Evolutionary conservation across 2,797 vertebrate genomes (phyloP).

Genomic region (Parauchenoglanis punctatus): DNA sequence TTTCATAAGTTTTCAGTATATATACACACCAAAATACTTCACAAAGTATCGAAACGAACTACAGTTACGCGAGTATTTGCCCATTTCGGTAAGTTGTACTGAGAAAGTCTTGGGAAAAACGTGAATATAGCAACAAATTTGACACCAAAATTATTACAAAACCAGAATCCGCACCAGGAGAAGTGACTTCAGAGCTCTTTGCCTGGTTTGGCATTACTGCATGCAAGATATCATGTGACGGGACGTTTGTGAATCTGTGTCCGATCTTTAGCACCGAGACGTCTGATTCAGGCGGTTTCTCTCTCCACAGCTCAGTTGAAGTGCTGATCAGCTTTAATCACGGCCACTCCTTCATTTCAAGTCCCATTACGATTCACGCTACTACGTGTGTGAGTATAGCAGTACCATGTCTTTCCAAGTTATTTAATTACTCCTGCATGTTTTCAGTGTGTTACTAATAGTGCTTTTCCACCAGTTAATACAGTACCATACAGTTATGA

Average conservation of each 20-base stretch:
- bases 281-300: slow-evolving; percentile 23
- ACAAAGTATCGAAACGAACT: neutral
- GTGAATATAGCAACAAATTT: neutral
- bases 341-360: slow-evolving; percentile 86
- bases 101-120: neutral
- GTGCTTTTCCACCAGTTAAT: neutral
- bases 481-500: neutral
- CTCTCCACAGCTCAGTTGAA: slow-evolving; percentile 80
- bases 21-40: neutral
- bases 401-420: neutral
- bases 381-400: slow-evolving; percentile 87
- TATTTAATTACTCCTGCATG: neutral
- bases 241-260: neutral
- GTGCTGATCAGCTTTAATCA: slow-evolving; percentile 91
- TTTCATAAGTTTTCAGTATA: neutral
- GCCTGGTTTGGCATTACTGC: neutral
- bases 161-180: neutral
- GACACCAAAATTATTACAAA: neutral
- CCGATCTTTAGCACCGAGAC: neutral
- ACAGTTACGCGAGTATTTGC: neutral
- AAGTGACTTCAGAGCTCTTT: neutral
- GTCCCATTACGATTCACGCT: slow-evolving; percentile 84
- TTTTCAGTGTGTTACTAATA: neutral
- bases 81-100: neutral
- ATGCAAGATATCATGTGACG: neutral